Evolutionary conservation across 1,140 invertebrate species (phyloP), one percentile per base, ranked within the genome.

Genomic region (Drosophila santomea): DNA sequence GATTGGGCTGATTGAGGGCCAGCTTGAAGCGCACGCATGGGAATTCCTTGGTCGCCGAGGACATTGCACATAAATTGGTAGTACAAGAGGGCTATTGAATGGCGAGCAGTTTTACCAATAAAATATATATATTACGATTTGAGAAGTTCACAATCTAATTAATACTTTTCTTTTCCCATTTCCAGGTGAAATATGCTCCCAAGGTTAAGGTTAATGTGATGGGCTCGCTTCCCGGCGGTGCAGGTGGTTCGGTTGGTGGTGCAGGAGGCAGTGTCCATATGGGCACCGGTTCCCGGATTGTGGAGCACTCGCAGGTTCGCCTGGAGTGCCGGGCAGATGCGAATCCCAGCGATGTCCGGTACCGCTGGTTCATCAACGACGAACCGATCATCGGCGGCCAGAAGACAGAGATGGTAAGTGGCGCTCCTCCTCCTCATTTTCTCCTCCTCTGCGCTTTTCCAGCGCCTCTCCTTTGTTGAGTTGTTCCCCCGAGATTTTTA

Each of bases 101-200:
- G 10, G 12, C 4, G 14, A 14, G 5, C 12, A 10, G 4, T 39
- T 39, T 12, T 7, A 12, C 36, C 41, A 43, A 43, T 43, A 43
- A 43, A 14, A 8, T 7, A 43, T 38, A 43, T 8, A 32, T 32
- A 2, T 32, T 4, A 25, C 25, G 4, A 32, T 32, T 10, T 17
- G 17, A 17, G 17, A 1, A 32, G 28, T 32, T 32, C 8, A 3
- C 32, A 32, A 7, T 32, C 32, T 0, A 32, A 10, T 10, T 32
- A 32, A 47, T 14, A 25, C 25, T 1, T 32, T 23, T 17, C 11
- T 25, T 10, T 39, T 12, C 11, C 11, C 3, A 6, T 20, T 45
- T 25, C 12, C 56, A 96, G 95, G 96, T 97, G 63, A 97, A 96
- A 93, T 97, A 97, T 91, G 96, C 97, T 41, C 97, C 97, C 7